Evolutionary conservation across 2,888 invertebrate genomes (phyloP).

Genomic region (Erebia aethiops): DNA sequence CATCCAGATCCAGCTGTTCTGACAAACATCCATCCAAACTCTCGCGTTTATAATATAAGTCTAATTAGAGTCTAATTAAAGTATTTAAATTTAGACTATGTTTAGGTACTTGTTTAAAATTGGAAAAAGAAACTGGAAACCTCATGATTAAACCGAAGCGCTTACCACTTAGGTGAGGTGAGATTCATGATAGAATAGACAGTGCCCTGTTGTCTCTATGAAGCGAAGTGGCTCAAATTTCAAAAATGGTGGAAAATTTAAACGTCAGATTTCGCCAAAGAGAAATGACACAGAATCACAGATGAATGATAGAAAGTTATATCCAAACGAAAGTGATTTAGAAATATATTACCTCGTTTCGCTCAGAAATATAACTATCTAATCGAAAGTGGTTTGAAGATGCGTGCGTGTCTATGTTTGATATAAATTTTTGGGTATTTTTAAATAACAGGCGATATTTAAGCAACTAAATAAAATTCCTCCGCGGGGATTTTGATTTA

Average conservation of each 20-base stretch:
- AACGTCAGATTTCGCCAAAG: background rate
- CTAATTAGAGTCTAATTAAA: no score
- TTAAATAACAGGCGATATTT: background rate
- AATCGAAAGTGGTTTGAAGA: constrained; percentile 2
- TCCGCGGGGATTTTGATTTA: no score
- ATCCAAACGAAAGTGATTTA: constrained; percentile 8
- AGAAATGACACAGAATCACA: constrained; percentile 7
- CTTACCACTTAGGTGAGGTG: no score
- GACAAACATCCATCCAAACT: no score
- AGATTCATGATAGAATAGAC: no score
- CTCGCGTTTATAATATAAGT: no score
- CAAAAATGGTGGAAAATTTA: background rate
- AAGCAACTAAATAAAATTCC: no score
- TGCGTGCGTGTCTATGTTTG: background rate
- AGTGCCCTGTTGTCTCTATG: background rate
- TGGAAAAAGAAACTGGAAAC: no score
- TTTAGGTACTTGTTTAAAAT: no score
- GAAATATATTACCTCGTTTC: constrained; percentile 3
- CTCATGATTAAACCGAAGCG: no score
- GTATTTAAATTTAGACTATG: no score
- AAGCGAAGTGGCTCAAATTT: background rate
- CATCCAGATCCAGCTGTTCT: no score
- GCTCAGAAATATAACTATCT: background rate
- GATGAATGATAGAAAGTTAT: background rate
- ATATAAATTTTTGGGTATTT: background rate